Evolutionary conservation across 2,888 invertebrate genomes (phyloP), one percentile per base, ranked within the genome.

Genomic region (Agapetus fuscipes): DNA sequence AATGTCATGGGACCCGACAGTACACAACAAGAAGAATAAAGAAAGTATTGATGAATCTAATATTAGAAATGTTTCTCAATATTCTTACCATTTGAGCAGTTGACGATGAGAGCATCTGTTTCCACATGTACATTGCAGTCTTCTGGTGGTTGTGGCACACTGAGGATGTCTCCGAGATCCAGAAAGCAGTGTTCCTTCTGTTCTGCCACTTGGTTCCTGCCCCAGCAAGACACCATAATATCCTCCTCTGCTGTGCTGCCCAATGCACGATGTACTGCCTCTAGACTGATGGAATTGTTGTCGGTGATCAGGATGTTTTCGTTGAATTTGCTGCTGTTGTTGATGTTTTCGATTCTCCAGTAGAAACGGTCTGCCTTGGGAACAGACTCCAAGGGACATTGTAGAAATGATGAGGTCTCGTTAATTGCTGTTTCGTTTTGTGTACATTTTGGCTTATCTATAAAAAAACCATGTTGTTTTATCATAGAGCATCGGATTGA

Each of bases 281-380:
- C 37, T 16, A 44, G 12, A 28, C 33, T 33, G 15, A 48, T 37
- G 10, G 7, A 17, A 24, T 48, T 40, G 9, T 11, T 34, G 12
- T 48, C 43, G 5, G 24, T 31, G 33, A 42, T 39, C 6, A 37
- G n/a, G 13, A 45, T 43, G 27, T 42, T 39, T 36, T 45, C 41
- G 20, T 39, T 42, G 6, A 32, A 17, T 17, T 30, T 10, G 7
- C 20, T 34, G 10, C 13, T 11, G 11, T 29, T 39, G n/a, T n/a
- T n/a, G n/a, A n/a, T n/a, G n/a, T n/a, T 44, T 24, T 37, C 43
- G 4, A 48, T 35, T 27, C 39, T 36, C 48, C 48, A 48, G 25
- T 37, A 48, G 28, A 31, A 48, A 20, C 38, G 45, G 11, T 11
- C 15, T 13, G 42, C 29, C 11, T 35, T 30, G 3, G 48, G 48